phyloP scores from a whole-genome alignment of 2,113 vertebrate species.

The Nymphicus hollandicus region DNA sequence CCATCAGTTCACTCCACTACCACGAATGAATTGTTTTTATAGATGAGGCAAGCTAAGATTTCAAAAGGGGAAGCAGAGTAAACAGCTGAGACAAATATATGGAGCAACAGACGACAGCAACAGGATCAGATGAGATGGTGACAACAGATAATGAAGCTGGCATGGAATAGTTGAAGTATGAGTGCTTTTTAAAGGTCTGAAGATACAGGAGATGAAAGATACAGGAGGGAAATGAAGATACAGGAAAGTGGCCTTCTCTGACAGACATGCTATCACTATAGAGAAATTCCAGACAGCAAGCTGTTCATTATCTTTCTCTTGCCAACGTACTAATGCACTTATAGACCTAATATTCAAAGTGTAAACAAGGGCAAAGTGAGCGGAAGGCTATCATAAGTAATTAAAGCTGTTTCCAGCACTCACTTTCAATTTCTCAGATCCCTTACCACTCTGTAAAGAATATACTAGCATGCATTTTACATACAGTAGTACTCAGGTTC shows the following conservation, averaged over 20 bases:
- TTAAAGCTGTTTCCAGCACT: not conserved
- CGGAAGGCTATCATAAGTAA: not conserved
- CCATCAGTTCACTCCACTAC: not conserved
- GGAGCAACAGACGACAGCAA: not conserved
- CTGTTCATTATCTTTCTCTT: not conserved
- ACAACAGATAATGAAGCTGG: not conserved
- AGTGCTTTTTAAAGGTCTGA: not conserved
- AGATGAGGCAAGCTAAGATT: not conserved
- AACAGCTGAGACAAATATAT: not conserved
- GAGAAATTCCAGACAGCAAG: not conserved
- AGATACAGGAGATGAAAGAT: not conserved
- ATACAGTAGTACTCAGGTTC: not conserved
- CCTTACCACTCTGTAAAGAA: not conserved
- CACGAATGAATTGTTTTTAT: not conserved
- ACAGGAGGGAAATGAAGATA: too few relatives aligned
- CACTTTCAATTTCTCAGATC: not conserved
- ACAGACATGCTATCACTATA: not conserved
- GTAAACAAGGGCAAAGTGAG: not conserved
- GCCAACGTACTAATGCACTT: not conserved
- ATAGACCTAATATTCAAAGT: not conserved
- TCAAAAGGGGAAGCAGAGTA: not conserved
- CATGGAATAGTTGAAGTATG: not conserved
- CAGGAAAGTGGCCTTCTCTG: not conserved
- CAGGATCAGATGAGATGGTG: not conserved
- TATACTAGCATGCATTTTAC: not conserved